Evolutionary conservation across 1,140 invertebrate genomes (phyloP).

Genomic region (Lepidotrigona ventralis): DNA sequence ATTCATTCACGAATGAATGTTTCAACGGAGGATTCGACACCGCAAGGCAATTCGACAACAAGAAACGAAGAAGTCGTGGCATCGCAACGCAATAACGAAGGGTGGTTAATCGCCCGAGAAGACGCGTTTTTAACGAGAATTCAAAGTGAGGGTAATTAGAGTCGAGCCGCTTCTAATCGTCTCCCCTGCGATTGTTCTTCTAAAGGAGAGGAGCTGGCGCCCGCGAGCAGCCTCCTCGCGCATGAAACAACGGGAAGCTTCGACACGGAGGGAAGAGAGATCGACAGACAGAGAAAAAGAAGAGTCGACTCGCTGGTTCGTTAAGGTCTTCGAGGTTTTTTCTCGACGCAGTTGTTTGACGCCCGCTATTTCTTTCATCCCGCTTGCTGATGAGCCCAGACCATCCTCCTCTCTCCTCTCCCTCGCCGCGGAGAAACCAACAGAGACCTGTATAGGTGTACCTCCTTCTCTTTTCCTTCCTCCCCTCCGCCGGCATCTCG

Average conservation of each 20-base stretch:
- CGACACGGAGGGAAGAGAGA: not conserved
- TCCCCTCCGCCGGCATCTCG: too few species aligned
- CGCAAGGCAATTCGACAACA: not conserved
- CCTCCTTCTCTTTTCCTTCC: not conserved
- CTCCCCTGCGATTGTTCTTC: slow-evolving; percentile 33
- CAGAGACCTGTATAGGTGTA: not conserved
- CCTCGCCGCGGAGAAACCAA: not conserved
- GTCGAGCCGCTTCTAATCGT: slow-evolving; percentile 57
- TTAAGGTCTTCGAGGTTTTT: slow-evolving; percentile 66
- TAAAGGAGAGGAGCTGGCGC: slow-evolving; percentile 31
- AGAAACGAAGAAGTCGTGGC: not conserved
- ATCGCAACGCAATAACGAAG: not conserved
- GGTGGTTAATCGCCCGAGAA: not conserved
- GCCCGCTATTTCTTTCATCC: slow-evolving; percentile 52
- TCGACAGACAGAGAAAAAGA: slow-evolving; percentile 41
- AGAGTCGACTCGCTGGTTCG: slow-evolving; percentile 52
- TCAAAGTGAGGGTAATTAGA: slow-evolving; percentile 74
- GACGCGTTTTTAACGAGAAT: slow-evolving; percentile 75
- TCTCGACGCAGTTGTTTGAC: slow-evolving; percentile 54
- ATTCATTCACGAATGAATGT: slow-evolving; percentile 10
- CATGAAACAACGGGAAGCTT: slow-evolving; percentile 2
- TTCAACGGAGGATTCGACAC: too few species aligned
- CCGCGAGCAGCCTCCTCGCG: slow-evolving; percentile 1
- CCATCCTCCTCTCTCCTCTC: slow-evolving; percentile 12
- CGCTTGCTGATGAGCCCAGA: slow-evolving; percentile 39